A percentile compares a stretch with the other conserved stretches of the same genome.
These are phyloP conservation scores for Oryctolagus cuniculus DNA, from an alignment of 2,113 vertebrate genomes.

Conservation along the genomic window DNA sequence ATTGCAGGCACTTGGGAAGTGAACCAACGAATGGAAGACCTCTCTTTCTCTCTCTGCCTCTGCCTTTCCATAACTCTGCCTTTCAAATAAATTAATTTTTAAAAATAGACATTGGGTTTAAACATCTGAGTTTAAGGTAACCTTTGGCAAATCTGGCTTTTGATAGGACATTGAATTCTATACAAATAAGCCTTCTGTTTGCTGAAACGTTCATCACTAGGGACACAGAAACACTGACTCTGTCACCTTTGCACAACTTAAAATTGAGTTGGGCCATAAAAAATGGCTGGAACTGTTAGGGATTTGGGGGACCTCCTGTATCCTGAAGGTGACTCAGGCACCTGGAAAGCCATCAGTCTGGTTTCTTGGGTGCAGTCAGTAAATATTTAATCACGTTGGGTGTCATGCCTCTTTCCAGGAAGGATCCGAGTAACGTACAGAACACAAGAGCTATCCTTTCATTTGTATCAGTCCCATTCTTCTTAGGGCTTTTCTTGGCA, in stretches of 20 bases:
- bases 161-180: background rate
- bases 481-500: background rate
- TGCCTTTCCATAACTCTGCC: no score
- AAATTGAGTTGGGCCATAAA: background rate
- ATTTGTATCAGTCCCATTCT: background rate
- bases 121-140: background rate
- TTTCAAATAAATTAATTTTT: no score
- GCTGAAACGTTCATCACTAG: background rate
- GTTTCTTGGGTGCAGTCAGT: background rate
- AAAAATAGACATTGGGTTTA: background rate
- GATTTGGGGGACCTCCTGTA: background rate
- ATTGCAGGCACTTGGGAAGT: no score
- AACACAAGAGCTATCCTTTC: background rate
- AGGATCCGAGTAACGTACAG: background rate
- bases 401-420: background rate
- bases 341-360: background rate
- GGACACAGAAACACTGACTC: background rate
- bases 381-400: background rate
- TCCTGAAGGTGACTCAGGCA: background rate
- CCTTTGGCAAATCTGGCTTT: slow-evolving; percentile 1
- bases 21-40: no score
- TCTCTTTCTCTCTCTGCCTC: no score
- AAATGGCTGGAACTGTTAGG: background rate
- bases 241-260: background rate
- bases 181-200: slow-evolving; percentile 18